phyloP scores from a whole-genome alignment of 2,888 invertebrate genomes.

The Aspidiotus destructor region DNA sequence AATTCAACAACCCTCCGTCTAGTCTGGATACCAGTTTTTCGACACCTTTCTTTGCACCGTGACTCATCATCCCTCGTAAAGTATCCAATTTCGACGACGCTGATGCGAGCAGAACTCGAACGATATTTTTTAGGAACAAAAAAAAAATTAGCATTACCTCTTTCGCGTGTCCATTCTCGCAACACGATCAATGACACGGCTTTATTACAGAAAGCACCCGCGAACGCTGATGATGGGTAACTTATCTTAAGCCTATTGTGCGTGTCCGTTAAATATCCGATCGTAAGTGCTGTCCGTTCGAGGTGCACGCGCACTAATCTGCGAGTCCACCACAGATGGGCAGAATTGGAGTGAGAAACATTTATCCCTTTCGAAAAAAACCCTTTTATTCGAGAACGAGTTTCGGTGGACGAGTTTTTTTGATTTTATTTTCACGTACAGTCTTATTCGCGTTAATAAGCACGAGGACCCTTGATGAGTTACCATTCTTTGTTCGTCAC shows the following conservation, averaged over 20 bases:
- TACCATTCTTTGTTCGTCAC: constrained; percentile 31
- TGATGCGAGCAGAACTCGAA: neutral
- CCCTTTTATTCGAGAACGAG: constrained; percentile 21
- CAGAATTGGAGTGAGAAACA: neutral
- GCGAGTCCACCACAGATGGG: constrained; percentile 14
- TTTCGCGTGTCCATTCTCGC: neutral
- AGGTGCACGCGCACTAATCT: neutral
- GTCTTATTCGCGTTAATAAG: constrained; percentile 20
- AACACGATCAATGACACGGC: neutral
- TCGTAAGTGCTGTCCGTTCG: too few species aligned
- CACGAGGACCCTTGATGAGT: constrained; percentile 25
- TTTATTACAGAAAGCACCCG: neutral
- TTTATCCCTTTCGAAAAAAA: constrained; percentile 3
- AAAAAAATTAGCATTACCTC: constrained; percentile 2
- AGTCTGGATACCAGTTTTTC: neutral
- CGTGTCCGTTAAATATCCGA: neutral
- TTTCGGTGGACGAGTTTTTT: constrained; percentile 14
- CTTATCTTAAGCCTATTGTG: neutral
- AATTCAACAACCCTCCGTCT: neutral
- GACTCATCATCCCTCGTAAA: neutral
- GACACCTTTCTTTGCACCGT: neutral
- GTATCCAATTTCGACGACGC: constrained; percentile 2
- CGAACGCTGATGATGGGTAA: too few species aligned
- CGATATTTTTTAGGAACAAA: neutral
- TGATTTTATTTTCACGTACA: neutral